Base-by-base conservation (phyloP, 2,797 vertebrate species). In the Arvicola amphibius region DNA sequence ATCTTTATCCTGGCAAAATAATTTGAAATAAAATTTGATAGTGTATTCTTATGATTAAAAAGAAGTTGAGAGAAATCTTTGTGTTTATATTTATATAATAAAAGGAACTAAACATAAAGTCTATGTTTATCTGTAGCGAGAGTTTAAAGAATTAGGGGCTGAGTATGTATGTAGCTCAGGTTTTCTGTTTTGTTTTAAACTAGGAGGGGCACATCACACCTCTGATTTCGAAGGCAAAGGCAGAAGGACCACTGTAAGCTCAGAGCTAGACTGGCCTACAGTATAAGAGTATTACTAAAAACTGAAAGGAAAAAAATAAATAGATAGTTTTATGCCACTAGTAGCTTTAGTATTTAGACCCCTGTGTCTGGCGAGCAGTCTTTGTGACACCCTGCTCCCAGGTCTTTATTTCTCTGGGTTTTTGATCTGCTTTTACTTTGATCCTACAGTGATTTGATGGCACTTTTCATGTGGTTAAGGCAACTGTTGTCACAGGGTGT, bases 1-100 rank as follows among this genome's bases (percentile, higher is more conserved):
- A 63, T 89, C 59, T 69, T 77, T 85, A 37, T 13, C 19, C 19
- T 94, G 76, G 32, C 23, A 79, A 91, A 91, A 59, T 87, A 71
- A n/a, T 48, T 94, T 83, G 37, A 78, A 92, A 77, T 90, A 43
- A 92, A 29, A 65, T 80, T n/a, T 96, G 74, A 73, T 71, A 79
- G 43, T 76, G 1, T 51, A 23, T 43, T 27, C 21, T 51, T 88
- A n/a, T 51, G 76, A 27, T 87, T 80, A 63, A 96, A 88, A 53
- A 46, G 48, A 91, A 48, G 9, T 61, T 87, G n/a, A 85, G 84
- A 84, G 29, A 90, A 90, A n/a, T 69, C 25, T 92, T 77, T n/a
- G 46, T 12, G 51, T 63, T 63, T 91, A 43, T 73, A 63, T 61
- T 69, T 78, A 84, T 48, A 77, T 81, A 81, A 81, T 76, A 61